Evolutionary conservation across 2,797 vertebrate genomes (phyloP).

Genomic region (Parauchenoglanis ngamensis): DNA sequence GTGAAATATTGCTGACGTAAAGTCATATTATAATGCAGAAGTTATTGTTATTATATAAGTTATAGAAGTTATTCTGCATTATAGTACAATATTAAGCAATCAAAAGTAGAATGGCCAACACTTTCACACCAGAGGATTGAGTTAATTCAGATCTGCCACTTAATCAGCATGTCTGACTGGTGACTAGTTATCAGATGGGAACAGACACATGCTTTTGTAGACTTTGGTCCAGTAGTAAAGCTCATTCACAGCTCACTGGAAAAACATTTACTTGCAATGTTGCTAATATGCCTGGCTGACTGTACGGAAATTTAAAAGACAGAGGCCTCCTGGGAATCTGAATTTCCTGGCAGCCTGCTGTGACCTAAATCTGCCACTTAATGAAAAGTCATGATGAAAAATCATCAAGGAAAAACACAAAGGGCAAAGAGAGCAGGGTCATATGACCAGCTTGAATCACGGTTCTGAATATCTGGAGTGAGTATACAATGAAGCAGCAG

Average conservation of each 20-base stretch:
- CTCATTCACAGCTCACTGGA: background rate
- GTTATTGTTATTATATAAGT: background rate
- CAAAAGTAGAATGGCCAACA: background rate
- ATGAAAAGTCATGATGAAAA: slow-evolving; percentile 9
- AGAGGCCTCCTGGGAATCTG: background rate
- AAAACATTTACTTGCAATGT: background rate
- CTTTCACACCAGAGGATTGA: background rate
- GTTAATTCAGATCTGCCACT: background rate
- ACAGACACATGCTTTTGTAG: background rate
- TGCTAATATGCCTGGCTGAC: background rate
- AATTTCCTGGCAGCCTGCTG: slow-evolving; percentile 6
- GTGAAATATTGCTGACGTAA: background rate
- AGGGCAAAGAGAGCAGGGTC: background rate
- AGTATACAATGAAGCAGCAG: background rate
- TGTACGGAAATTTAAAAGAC: background rate
- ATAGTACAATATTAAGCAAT: background rate
- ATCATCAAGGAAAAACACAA: background rate
- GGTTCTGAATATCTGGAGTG: background rate
- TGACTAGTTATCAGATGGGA: background rate
- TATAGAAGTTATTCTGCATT: background rate
- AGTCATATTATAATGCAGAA: background rate
- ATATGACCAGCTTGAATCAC: background rate
- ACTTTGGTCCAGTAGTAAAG: background rate
- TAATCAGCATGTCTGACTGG: background rate
- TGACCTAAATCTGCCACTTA: slow-evolving; percentile 32